phyloP scores from a whole-genome alignment of 2,797 vertebrate species.

The Myioborus miniatus region DNA sequence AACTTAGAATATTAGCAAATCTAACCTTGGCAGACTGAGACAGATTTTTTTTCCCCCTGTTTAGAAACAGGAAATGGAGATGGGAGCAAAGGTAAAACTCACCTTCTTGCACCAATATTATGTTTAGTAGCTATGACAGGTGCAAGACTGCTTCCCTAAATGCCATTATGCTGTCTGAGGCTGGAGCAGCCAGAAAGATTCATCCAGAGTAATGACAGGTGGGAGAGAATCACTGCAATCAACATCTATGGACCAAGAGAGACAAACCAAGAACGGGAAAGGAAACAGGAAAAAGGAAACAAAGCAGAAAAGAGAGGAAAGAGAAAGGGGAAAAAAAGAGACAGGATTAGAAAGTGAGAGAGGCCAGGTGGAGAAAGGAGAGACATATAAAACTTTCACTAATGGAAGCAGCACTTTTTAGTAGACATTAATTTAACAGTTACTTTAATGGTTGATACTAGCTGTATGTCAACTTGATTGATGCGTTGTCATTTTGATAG shows the following conservation, averaged over 20 bases:
- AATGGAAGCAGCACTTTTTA: constrained; percentile 64
- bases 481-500: constrained; percentile 69
- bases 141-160: constrained; percentile 21
- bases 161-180: constrained; percentile 6
- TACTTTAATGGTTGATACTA: constrained; percentile 72
- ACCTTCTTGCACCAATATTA: not conserved
- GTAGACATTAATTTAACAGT: constrained; percentile 71
- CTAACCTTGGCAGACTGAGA: not conserved
- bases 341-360: constrained; percentile 6
- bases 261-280: not conserved
- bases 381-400: constrained; percentile 40
- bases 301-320: not conserved
- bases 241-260: not conserved
- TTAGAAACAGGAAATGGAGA: not conserved
- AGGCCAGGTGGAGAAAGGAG: not conserved
- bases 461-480: constrained; percentile 72
- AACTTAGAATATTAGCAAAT: not conserved
- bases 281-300: not conserved
- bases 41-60: not conserved
- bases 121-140: not conserved
- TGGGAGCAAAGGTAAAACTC: not conserved
- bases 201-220: not conserved
- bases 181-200: not conserved
- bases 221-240: not conserved
- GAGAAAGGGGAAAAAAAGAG: not conserved